phyloP scores from a whole-genome alignment of 1,140 invertebrate species.

The Pararge aegeria region DNA sequence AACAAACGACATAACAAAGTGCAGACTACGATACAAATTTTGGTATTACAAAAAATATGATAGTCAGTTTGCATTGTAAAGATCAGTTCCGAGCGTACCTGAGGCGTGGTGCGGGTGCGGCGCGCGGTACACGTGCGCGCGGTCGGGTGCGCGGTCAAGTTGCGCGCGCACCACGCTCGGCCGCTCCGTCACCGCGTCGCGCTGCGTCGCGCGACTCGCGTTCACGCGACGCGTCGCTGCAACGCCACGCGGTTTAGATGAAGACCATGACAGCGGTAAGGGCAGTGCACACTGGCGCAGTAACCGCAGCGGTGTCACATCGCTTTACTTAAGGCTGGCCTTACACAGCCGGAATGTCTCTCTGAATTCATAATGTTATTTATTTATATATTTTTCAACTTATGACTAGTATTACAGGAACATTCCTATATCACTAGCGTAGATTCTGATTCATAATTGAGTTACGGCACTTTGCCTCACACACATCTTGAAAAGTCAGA shows the following conservation, averaged over 20 bases:
- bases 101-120: conserved; percentile 66
- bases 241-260: conserved; percentile 37
- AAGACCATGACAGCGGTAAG: background rate
- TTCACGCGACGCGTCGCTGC: conserved; percentile 61
- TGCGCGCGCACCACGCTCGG: conserved; percentile 73
- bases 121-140: conserved; percentile 64
- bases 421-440: too few species aligned
- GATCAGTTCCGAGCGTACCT: conserved; percentile 40
- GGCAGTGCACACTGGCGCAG: background rate
- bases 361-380: too few species aligned
- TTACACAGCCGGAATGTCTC: too few species aligned
- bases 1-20: background rate
- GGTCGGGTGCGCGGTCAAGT: conserved; percentile 67
- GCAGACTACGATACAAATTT: background rate
- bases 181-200: conserved; percentile 57
- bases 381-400: too few species aligned
- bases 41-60: background rate
- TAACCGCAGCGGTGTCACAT: background rate
- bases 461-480: too few species aligned
- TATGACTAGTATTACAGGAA: too few species aligned
- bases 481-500: too few species aligned
- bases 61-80: conserved; percentile 9
- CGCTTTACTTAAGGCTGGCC: too few species aligned
- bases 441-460: too few species aligned
- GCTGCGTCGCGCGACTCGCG: conserved; percentile 47